A percentile compares a stretch with the other conserved stretches of the same genome.
Evolutionary conservation across 1,140 invertebrate species (phyloP).

Genomic region (Drosophila seguyi): DNA sequence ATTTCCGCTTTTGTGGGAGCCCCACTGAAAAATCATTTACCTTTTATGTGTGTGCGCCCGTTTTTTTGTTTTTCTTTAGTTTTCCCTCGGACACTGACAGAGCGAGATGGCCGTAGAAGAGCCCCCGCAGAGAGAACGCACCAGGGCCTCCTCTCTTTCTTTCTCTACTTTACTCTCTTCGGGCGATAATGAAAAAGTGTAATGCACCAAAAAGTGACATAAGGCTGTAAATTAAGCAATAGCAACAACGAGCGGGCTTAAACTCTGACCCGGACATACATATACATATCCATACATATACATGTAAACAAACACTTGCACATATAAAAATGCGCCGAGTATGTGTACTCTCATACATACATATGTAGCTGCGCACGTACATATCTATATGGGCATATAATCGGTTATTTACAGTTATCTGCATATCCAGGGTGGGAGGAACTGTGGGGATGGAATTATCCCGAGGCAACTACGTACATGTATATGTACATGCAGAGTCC

Average conservation of each 20-base stretch:
- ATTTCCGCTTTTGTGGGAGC: constrained; percentile 80
- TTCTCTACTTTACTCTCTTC: constrained; percentile 11
- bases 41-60: constrained; percentile 75
- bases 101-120: constrained; percentile 35
- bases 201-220: constrained; percentile 82
- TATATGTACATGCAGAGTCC: background rate
- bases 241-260: constrained; percentile 60
- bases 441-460: constrained; percentile 5
- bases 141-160: constrained; percentile 13
- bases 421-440: constrained; percentile 60
- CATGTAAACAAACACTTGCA: constrained; percentile 27
- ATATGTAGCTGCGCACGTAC: constrained; percentile 17
- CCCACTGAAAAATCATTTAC: constrained; percentile 85
- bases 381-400: constrained; percentile 19
- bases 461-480: constrained; percentile 23
- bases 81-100: constrained; percentile 38
- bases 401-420: constrained; percentile 77
- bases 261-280: constrained; percentile 42
- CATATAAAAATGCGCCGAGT: constrained; percentile 21
- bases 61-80: constrained; percentile 26
- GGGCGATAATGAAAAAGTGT: constrained; percentile 82
- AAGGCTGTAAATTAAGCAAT: constrained; percentile 82
- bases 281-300: constrained; percentile 1
- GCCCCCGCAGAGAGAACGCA: constrained; percentile 13
- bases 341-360: constrained; percentile 4